Percentiles rank a stretch among this genome's conserved stretches.
Conservation (phyloP, 2,113 vertebrate species). For the Diadophis punctatus region DNA sequence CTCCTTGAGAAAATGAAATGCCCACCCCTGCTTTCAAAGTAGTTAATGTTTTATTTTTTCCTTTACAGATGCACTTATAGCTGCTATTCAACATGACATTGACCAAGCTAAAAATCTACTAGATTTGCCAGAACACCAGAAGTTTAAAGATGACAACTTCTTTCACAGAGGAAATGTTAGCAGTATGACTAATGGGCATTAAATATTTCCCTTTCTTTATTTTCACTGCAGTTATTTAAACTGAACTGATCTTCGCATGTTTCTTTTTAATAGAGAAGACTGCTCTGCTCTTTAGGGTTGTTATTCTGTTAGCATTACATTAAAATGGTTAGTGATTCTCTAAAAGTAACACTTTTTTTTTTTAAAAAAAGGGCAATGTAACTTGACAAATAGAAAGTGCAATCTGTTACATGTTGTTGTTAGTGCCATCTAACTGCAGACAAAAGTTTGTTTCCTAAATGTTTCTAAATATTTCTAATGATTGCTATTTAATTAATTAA, state of each 20-base stretch:
- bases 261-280: not conserved
- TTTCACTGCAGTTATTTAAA: not conserved
- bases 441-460: not conserved
- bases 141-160: slow-evolving; percentile 86
- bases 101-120: slow-evolving; percentile 83
- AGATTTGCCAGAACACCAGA: slow-evolving; percentile 85
- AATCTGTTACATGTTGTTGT: slow-evolving; percentile 1
- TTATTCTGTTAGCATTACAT: not conserved
- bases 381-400: not conserved
- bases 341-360: not conserved
- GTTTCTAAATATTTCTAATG: not conserved
- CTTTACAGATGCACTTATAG: slow-evolving; percentile 84
- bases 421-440: not conserved
- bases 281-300: not conserved
- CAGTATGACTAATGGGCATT: slow-evolving; percentile 80
- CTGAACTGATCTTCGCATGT: slow-evolving; percentile 11
- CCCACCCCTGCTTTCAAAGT: not conserved
- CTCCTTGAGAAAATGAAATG: not conserved
- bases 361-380: not conserved
- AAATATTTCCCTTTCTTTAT: slow-evolving; percentile 40
- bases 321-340: slow-evolving; percentile 22
- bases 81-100: slow-evolving; percentile 88
- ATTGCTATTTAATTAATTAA: not conserved
- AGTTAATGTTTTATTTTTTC: not conserved
- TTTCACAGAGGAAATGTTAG: slow-evolving; percentile 68